Percentiles rank a stretch among this genome's conserved stretches.
Conservation (phyloP, 53 echinoderm and acorn worm species). For the Stichopus horrens region DNA sequence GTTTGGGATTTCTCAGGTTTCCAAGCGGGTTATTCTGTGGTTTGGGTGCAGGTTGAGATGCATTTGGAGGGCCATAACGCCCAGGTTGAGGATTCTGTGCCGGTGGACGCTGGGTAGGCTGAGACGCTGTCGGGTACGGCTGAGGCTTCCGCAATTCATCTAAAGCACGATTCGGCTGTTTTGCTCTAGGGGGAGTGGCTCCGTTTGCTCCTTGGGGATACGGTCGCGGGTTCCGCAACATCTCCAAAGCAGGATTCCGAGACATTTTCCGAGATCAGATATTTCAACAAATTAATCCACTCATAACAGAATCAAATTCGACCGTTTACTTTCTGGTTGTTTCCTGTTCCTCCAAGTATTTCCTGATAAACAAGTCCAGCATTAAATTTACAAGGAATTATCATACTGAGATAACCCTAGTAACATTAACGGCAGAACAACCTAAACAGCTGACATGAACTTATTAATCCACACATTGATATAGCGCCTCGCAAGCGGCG, state of each 20-base stretch:
- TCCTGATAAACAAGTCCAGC: too few relatives aligned
- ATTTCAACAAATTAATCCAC: too few relatives aligned
- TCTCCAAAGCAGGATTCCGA: slow-evolving; percentile 40
- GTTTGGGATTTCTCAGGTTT: slow-evolving; percentile 21
- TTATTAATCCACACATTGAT: too few relatives aligned
- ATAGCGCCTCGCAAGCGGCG: too few relatives aligned
- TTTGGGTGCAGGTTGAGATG: slow-evolving; percentile 13
- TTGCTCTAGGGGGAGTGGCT: background rate
- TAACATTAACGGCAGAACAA: too few relatives aligned
- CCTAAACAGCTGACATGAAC: too few relatives aligned
- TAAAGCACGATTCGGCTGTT: slow-evolving; percentile 28
- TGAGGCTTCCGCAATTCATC: slow-evolving; percentile 37
- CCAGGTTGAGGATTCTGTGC: background rate
- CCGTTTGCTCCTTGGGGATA: slow-evolving; percentile 31
- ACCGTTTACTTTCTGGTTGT: too few relatives aligned
- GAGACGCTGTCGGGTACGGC: slow-evolving; percentile 27
- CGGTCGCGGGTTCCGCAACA: slow-evolving; percentile 47
- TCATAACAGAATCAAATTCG: too few relatives aligned
- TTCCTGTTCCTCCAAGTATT: too few relatives aligned
- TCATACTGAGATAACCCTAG: too few relatives aligned
- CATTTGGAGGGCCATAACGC: slow-evolving; percentile 27
- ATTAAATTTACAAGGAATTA: too few relatives aligned
- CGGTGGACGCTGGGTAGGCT: slow-evolving; percentile 8
- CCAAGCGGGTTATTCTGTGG: background rate
- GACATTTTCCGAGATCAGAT: background rate